These are phyloP conservation scores for Maccullochella peelii DNA, from an alignment of 2,113 vertebrate genomes.

Conservation along the genomic window DNA sequence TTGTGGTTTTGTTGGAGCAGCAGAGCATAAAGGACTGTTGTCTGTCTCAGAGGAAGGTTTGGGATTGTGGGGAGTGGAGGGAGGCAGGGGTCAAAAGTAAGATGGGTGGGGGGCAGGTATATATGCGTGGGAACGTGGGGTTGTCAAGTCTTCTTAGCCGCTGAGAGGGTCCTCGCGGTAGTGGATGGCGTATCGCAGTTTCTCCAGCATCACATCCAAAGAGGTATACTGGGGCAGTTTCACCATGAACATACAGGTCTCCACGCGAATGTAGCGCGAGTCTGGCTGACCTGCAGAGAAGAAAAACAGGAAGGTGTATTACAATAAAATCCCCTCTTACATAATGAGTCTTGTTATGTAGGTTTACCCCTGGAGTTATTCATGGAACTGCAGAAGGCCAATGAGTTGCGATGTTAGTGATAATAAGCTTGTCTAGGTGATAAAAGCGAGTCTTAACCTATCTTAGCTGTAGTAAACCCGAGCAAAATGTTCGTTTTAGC, in stretches of 20 bases:
- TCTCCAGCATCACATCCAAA: slow-evolving; percentile 96
- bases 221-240: slow-evolving; percentile 98
- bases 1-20: slow-evolving; percentile 44
- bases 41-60: slow-evolving; percentile 40
- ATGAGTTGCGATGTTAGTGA: neutral
- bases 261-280: slow-evolving; percentile 94
- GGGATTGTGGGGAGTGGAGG: neutral
- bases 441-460: neutral
- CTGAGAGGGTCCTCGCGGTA: slow-evolving; percentile 98
- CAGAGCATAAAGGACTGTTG: slow-evolving; percentile 24
- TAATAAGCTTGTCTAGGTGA: slow-evolving; percentile 7
- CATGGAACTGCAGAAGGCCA: neutral
- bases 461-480: slow-evolving; percentile 30
- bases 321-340: neutral
- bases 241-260: slow-evolving; percentile 99
- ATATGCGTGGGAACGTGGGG: neutral
- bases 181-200: slow-evolving; percentile 96
- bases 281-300: slow-evolving; percentile 89
- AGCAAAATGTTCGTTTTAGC: neutral
- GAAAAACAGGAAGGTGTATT: neutral
- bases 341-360: neutral
- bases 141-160: slow-evolving; percentile 84
- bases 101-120: neutral
- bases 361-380: slow-evolving; percentile 1
- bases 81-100: neutral